phyloP scores from a whole-genome alignment of 2,113 vertebrate species.

The Cheirogaleus medius region DNA sequence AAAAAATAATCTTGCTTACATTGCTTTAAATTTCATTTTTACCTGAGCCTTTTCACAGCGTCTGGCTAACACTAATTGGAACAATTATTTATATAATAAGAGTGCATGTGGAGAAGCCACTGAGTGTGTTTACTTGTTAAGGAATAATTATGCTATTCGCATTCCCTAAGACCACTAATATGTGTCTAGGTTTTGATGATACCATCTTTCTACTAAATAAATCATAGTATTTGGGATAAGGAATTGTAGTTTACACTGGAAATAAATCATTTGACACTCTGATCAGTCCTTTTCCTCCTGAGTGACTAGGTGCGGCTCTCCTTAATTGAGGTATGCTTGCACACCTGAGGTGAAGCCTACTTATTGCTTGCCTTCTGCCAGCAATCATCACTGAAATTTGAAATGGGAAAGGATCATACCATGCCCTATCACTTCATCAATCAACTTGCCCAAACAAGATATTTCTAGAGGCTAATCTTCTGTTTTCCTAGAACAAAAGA shows the following conservation, averaged over 20 bases:
- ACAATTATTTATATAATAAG: slow-evolving; percentile 68
- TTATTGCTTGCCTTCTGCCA: slow-evolving; percentile 36
- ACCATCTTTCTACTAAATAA: slow-evolving; percentile 48
- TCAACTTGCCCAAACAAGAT: slow-evolving; percentile 30
- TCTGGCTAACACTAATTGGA: slow-evolving; percentile 60
- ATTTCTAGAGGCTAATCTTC: background rate
- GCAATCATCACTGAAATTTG: background rate
- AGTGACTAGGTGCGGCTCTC: background rate
- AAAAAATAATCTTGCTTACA: slow-evolving; percentile 61
- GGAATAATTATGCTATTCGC: slow-evolving; percentile 20
- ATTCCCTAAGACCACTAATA: slow-evolving; percentile 35
- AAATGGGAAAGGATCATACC: slow-evolving; percentile 30
- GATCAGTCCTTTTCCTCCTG: slow-evolving; percentile 29
- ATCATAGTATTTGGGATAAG: background rate
- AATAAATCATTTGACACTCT: slow-evolving; percentile 45
- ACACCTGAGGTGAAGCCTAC: slow-evolving; percentile 43
- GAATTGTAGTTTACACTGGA: slow-evolving; percentile 33
- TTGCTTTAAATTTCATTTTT: slow-evolving; percentile 63
- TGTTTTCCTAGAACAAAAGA: slow-evolving; percentile 28
- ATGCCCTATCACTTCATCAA: slow-evolving; percentile 17
- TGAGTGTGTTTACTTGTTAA: slow-evolving; percentile 37
- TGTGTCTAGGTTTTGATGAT: slow-evolving; percentile 33
- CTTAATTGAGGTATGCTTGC: slow-evolving; percentile 49
- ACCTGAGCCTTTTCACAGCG: background rate
- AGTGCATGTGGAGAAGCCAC: background rate